These are phyloP conservation scores for Oreochromis niloticus DNA, from an alignment of 2,113 vertebrate genomes.

Conservation along the genomic window DNA sequence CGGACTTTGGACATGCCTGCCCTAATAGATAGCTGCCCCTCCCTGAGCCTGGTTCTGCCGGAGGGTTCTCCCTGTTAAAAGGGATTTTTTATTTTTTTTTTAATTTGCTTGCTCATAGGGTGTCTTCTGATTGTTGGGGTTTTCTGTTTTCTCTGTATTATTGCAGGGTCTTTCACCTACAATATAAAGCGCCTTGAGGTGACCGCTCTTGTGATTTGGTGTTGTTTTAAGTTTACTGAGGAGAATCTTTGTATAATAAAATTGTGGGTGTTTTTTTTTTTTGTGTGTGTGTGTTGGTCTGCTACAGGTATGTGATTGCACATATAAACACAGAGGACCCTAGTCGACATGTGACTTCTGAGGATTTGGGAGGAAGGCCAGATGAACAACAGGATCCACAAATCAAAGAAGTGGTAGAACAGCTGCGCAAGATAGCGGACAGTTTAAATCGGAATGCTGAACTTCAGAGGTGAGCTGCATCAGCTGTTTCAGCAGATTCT, in stretches of 20 bases:
- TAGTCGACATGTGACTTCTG: slow-evolving; percentile 21
- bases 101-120: not conserved
- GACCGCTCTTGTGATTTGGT: not conserved
- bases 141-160: not conserved
- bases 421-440: slow-evolving; percentile 69
- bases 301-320: slow-evolving; percentile 66
- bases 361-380: slow-evolving; percentile 65
- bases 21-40: not conserved
- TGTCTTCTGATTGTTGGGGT: not conserved
- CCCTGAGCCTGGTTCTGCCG: not conserved
- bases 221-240: not conserved
- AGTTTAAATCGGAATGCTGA: slow-evolving; percentile 68
- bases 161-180: too few species aligned
- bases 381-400: slow-evolving; percentile 63
- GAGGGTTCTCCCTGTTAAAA: not conserved
- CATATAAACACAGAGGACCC: slow-evolving; percentile 56
- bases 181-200: not conserved
- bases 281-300: not conserved
- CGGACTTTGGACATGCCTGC: too few species aligned
- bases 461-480: slow-evolving; percentile 57
- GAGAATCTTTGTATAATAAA: not conserved
- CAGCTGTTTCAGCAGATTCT: not conserved
- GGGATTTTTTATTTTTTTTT: not conserved
- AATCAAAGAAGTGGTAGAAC: slow-evolving; percentile 67
- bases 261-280: not conserved